Conservation (phyloP, 2,113 vertebrate genomes). For the Hirundichthys speculiger region DNA sequence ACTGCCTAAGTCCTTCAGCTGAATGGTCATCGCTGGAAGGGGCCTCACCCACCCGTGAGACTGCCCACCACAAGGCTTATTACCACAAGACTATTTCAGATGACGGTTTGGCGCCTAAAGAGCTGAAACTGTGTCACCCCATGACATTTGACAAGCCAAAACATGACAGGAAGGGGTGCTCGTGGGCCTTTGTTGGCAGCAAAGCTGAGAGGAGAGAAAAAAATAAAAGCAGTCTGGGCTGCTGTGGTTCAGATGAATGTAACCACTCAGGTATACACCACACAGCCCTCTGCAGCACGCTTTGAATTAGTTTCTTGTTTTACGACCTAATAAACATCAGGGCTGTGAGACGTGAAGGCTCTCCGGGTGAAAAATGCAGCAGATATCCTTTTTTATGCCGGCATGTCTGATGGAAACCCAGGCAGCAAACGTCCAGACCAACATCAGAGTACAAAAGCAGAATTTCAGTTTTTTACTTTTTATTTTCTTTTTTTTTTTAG, state of each 20-base stretch:
- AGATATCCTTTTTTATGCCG: slow-evolving; percentile 39
- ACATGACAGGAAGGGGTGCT: slow-evolving; percentile 25
- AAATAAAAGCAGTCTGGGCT: too few relatives aligned
- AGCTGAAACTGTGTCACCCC: neutral
- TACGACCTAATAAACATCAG: slow-evolving; percentile 49
- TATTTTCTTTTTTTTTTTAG: too few relatives aligned
- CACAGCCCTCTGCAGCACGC: slow-evolving; percentile 7
- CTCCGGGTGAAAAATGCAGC: slow-evolving; percentile 16
- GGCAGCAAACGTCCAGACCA: neutral
- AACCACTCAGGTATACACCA: slow-evolving; percentile 14
- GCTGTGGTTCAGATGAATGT: neutral
- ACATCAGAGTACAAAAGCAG: neutral
- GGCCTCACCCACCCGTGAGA: neutral
- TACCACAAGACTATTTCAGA: slow-evolving; percentile 30
- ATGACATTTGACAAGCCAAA: slow-evolving; percentile 34
- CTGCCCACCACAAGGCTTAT: slow-evolving; percentile 17
- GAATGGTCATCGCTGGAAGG: neutral
- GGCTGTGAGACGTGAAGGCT: slow-evolving; percentile 14
- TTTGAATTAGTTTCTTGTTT: slow-evolving; percentile 48
- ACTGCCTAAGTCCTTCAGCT: too few relatives aligned
- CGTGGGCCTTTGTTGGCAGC: slow-evolving; percentile 1
- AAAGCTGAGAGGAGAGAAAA: neutral
- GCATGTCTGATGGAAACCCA: slow-evolving; percentile 36
- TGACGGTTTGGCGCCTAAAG: slow-evolving; percentile 15
- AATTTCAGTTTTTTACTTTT: slow-evolving; percentile 10